Base-by-base conservation (phyloP, 2,113 vertebrate species). In the Phylloscopus whistleri region DNA sequence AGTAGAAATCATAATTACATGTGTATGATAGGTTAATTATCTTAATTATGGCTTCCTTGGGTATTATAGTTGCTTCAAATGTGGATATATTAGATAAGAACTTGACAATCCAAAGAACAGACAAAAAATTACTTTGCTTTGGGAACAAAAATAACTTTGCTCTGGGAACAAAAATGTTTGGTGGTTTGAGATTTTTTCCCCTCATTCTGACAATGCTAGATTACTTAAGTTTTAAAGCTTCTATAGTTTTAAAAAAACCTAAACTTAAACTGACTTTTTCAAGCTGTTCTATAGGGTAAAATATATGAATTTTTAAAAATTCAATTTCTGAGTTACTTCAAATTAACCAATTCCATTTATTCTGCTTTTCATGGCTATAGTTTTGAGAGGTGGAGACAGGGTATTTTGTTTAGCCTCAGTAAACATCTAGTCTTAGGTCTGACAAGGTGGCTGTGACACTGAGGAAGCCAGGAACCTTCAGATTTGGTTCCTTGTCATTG, bases 11-110 rank as follows among this genome's bases (percentile, higher is more conserved):
- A 44, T 84, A 89, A 95, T 93, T 90, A 91, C 1, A 4, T 88
- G 27, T 77, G 43, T 80, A 37, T 93, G 92, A 93, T 90, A 85
- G 75, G 31, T 79, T 94, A 96, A 96, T 96, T 91, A 89, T 56
- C 83, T 79, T 96, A 94, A 88, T 96, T 88, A 90, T 63, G n/a
- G 30, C 63, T 83, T 90, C 26, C 43, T 85, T 70, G 33, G 30
- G 30, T 80, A 48, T 95, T 90, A 46, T 13, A 80, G 59, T 80
- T 90, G 44, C n/a, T 77, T 96, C 55, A 80, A 46, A 73, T 18
- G 14, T 86, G 70, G 44, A 18, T 84, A 48, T 87, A 62, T 55
- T 88, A 62, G 66, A 73, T 75, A 82, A 81, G 86, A 96, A 83
- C 16, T 69, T 86, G 59, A 62, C 75, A 90, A 30, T 62, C 33